Evolutionary conservation across 2,888 invertebrate genomes (phyloP).

Genomic region (Stegophylla sp.): DNA sequence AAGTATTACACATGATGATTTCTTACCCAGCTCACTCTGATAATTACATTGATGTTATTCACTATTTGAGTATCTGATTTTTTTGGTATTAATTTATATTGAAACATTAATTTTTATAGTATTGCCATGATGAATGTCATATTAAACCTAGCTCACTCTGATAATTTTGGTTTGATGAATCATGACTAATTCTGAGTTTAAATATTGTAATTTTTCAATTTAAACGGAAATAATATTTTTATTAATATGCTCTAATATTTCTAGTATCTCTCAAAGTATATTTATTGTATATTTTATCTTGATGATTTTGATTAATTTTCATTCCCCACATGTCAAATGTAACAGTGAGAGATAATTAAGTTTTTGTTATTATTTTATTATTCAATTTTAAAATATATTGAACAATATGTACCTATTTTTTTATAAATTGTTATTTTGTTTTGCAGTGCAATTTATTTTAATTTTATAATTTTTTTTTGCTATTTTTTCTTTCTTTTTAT

Average conservation of each 20-base stretch:
- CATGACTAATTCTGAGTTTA: slow-evolving; percentile 15
- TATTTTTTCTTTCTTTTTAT: no score
- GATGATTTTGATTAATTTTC: slow-evolving; percentile 43
- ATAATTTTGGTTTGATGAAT: slow-evolving; percentile 52
- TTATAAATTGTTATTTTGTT: no score
- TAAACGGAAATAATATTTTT: not conserved
- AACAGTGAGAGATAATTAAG: no score
- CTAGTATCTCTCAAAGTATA: no score
- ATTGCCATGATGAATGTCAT: slow-evolving; percentile 39
- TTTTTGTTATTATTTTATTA: no score
- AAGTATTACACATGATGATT: not conserved
- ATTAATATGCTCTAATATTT: no score
- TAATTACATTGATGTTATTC: slow-evolving; percentile 4
- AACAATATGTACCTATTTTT: no score
- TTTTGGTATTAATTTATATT: not conserved
- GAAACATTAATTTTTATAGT: not conserved
- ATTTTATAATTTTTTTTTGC: no score
- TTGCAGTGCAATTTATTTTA: no score
- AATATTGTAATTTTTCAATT: not conserved
- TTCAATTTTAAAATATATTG: no score
- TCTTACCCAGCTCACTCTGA: slow-evolving; percentile 48
- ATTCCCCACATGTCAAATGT: no score
- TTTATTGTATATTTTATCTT: not conserved
- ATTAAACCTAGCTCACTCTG: slow-evolving; percentile 60
- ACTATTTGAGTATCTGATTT: not conserved